phyloP scores from a whole-genome alignment of 2,888 invertebrate genomes.

The Cyaniris semiargus region DNA sequence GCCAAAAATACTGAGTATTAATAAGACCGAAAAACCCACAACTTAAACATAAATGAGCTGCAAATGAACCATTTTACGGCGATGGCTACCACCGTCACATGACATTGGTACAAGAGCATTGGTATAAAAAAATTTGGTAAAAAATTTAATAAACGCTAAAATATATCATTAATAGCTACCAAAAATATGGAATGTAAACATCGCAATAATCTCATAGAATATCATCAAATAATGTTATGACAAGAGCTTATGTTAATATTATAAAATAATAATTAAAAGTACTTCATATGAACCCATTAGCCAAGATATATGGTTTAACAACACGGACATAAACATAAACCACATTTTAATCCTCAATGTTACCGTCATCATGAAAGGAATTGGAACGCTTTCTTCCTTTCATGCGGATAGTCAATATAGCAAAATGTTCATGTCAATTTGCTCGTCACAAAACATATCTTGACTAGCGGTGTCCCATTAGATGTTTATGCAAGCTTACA shows the following conservation, averaged over 20 bases:
- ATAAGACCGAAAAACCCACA: constrained; percentile 41
- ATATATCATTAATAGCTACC: constrained; percentile 65
- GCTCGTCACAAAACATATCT: not conserved
- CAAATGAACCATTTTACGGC: not conserved
- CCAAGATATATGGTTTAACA: not conserved
- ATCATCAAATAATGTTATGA: constrained; percentile 46
- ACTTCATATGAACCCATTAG: constrained; percentile 31
- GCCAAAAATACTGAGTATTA: constrained; percentile 52
- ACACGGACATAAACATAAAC: not conserved
- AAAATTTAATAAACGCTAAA: constrained; percentile 64
- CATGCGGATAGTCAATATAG: not conserved
- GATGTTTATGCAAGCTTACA: constrained; percentile 67
- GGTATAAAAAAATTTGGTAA: constrained; percentile 79
- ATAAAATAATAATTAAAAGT: constrained; percentile 43
- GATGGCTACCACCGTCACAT: constrained; percentile 50
- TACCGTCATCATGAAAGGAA: not conserved
- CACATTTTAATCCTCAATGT: not conserved
- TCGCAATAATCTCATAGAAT: constrained; percentile 67
- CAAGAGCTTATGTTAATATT: constrained; percentile 49
- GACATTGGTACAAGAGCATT: constrained; percentile 70
- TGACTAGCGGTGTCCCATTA: constrained; percentile 30
- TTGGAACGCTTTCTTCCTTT: not conserved
- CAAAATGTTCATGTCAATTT: not conserved
- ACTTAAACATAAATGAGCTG: constrained; percentile 38
- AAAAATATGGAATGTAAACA: constrained; percentile 61